phyloP scores from a whole-genome alignment of 1,140 invertebrate genomes.

The Listronotus bonariensis region DNA sequence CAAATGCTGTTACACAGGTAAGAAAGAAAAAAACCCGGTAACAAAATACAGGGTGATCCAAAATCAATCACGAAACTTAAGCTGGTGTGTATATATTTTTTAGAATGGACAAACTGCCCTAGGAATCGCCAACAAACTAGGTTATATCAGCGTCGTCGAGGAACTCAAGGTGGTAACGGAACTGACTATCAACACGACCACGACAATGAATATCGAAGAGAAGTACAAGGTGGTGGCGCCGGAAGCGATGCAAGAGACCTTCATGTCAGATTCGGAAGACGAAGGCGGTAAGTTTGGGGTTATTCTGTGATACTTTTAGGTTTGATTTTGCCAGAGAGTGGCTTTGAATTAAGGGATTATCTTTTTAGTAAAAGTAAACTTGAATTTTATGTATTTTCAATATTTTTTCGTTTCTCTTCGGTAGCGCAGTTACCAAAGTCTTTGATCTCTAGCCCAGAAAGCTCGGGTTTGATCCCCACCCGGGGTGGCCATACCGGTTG shows the following conservation, averaged over 20 bases:
- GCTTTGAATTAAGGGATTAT: neutral
- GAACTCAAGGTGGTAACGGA: slow-evolving; percentile 97
- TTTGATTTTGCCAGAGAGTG: slow-evolving; percentile 6
- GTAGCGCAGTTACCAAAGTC: no score
- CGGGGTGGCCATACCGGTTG: no score
- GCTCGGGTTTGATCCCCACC: no score
- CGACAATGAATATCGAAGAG: slow-evolving; percentile 76
- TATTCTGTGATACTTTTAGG: slow-evolving; percentile 9
- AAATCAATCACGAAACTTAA: no score
- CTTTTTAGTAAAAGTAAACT: no score
- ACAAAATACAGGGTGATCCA: no score
- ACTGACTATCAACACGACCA: slow-evolving; percentile 77
- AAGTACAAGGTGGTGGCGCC: slow-evolving; percentile 96
- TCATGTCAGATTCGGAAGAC: slow-evolving; percentile 98
- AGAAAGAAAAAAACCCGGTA: no score
- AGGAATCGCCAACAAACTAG: slow-evolving; percentile 92
- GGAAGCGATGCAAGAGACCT: slow-evolving; percentile 98
- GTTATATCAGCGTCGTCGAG: slow-evolving; percentile 98
- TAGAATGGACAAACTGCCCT: slow-evolving; percentile 96
- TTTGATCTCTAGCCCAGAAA: no score
- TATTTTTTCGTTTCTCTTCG: no score
- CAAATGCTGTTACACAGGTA: slow-evolving; percentile 91
- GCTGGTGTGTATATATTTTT: slow-evolving; percentile 1
- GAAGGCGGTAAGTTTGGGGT: slow-evolving; percentile 80
- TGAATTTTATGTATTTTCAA: no score